phyloP scores from a whole-genome alignment of 53 echinoderm and acorn worm genomes.

The Paracentrotus lividus region DNA sequence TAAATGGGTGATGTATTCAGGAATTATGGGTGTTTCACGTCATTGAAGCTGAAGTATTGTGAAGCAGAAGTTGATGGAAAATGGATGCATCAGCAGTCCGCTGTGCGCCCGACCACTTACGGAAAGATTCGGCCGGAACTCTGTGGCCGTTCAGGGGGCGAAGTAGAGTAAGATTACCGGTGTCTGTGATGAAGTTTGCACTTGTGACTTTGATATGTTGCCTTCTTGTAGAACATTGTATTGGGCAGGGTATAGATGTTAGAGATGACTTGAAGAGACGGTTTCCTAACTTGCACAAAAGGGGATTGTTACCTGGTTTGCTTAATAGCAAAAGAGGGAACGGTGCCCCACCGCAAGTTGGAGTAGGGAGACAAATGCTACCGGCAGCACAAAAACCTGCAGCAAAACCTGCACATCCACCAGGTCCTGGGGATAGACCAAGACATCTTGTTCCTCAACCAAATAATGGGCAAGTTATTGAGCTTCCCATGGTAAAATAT shows the following conservation, averaged over 20 bases:
- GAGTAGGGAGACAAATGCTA: conserved; percentile 57
- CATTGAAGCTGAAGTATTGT: not conserved
- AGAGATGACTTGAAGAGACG: conserved; percentile 60
- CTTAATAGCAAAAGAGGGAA: conserved; percentile 67
- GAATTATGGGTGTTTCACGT: conserved; percentile 29
- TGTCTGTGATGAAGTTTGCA: conserved; percentile 32
- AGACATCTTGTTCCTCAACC: conserved; percentile 74
- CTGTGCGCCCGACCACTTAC: not conserved
- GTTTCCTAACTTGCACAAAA: conserved; percentile 83
- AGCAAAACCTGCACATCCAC: conserved; percentile 33
- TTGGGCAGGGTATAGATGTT: conserved; percentile 45
- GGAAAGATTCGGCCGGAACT: conserved; percentile 40
- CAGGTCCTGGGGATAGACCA: conserved; percentile 55
- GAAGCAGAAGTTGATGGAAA: conserved; percentile 32
- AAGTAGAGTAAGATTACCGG: not conserved
- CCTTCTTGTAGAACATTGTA: conserved; percentile 45
- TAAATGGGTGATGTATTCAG: conserved; percentile 22
- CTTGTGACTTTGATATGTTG: conserved; percentile 30
- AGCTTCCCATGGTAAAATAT: conserved; percentile 92
- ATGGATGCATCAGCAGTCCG: conserved; percentile 57
- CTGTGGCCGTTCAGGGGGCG: conserved; percentile 56
- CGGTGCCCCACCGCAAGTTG: conserved; percentile 59
- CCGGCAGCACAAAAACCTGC: conserved; percentile 44
- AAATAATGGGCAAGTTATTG: conserved; percentile 67
- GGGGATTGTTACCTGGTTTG: conserved; percentile 85